Evolutionary conservation across 2,888 invertebrate genomes (phyloP).

Genomic region (Lithophane semibrunnea): DNA sequence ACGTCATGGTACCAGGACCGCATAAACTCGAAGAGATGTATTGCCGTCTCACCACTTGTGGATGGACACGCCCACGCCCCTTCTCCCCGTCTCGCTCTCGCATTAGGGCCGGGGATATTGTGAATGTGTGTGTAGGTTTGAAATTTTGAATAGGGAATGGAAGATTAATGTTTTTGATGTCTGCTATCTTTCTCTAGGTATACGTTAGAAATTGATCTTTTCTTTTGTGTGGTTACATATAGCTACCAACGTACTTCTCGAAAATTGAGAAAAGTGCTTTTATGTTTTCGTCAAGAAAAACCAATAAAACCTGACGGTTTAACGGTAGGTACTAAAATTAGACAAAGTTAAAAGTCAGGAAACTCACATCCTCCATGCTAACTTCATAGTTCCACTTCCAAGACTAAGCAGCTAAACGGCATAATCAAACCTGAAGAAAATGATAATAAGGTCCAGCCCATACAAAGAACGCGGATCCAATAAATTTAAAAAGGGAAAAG

Average conservation of each 20-base stretch:
- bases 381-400: background rate
- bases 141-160: conserved; percentile 58
- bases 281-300: background rate
- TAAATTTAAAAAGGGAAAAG: background rate
- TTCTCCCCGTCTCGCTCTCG: conserved; percentile 68
- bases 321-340: background rate
- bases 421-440: background rate
- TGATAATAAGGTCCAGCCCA: background rate
- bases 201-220: background rate
- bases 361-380: background rate
- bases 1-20: conserved; percentile 80
- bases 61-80: conserved; percentile 82
- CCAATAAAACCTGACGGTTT: background rate
- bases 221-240: background rate
- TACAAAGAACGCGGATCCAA: background rate
- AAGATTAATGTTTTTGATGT: conserved; percentile 34
- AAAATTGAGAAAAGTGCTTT: no score
- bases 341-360: background rate
- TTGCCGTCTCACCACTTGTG: conserved; percentile 66
- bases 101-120: conserved; percentile 55
- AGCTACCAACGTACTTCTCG: background rate
- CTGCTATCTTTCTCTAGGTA: background rate
- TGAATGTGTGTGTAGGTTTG: conserved; percentile 47
- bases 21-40: conserved; percentile 71
- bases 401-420: background rate